Base-by-base conservation (phyloP, 1,140 invertebrate species). In the Drosophila tristis region DNA sequence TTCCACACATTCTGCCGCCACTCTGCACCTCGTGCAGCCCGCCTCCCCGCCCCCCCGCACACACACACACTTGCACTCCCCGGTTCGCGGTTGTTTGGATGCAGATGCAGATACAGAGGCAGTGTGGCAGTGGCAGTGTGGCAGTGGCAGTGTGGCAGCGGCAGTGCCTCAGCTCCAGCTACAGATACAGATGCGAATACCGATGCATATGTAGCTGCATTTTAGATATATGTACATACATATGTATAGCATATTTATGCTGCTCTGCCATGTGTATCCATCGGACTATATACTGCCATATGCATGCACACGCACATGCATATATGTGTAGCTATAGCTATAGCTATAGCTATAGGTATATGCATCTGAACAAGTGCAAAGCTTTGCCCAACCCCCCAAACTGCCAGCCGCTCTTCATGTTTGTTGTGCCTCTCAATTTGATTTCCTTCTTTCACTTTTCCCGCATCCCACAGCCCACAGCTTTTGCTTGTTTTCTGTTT, bases 401-500 rank as follows among this genome's bases (percentile, higher is more conserved):
- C 26, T 26, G 31, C 25, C 29, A 67, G 49, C 64, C 68, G 31
- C 44, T 68, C 13, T 13, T 39, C 35, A 39, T 70, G 50, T 43
- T 70, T 25, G 64, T 49, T 70, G n/a, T 68, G 48, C 60, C 53
- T 51, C 66, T 31, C 50, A 70, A 70, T 70, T 44, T 43, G 50
- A 70, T 68, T 70, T 70, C 66, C 66, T 49, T 70, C 65, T 70
- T 70, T 70, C 66, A 70, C 66, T 70, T 70, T 70, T 31, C 45
- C 43, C 50, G 50, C 47, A 63, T 39, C 35, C 35, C 13, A 11
- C 48, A 67, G 64, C 35, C 35, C 13, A 11, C 48, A 67, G 64
- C 64, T 68, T 70, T 70, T 50, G 49, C 66, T 49, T 25, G 57
- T 56, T 68, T 68, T 20, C 15, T 25, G 5, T 23, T 50, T 62